These are phyloP conservation scores for Pterophyllum scalare DNA, from an alignment of 2,113 vertebrate species.

Conservation along the genomic window DNA sequence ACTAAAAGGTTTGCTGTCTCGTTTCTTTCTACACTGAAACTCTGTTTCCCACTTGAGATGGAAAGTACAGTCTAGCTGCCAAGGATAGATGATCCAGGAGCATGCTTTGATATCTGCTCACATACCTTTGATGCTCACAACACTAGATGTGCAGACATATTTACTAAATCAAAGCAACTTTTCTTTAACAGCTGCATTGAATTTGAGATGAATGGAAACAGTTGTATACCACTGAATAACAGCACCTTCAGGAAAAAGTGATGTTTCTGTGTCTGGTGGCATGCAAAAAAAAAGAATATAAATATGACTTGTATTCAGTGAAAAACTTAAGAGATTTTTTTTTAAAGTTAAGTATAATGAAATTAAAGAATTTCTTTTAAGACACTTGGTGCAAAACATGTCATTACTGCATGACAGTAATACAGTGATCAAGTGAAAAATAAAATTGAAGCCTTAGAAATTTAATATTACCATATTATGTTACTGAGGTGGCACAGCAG, in stretches of 20 bases:
- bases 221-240: constrained; percentile 59
- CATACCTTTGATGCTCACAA: constrained; percentile 73
- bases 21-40: constrained; percentile 59
- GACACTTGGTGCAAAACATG: background rate
- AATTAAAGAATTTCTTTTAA: background rate
- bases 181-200: constrained; percentile 73
- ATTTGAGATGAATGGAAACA: constrained; percentile 76
- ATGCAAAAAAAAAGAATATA: constrained; percentile 5
- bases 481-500: background rate
- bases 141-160: constrained; percentile 67
- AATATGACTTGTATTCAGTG: constrained; percentile 30
- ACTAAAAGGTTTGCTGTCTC: constrained; percentile 59
- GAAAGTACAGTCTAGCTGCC: constrained; percentile 68
- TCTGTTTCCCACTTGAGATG: constrained; percentile 56
- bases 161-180: constrained; percentile 76
- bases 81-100: constrained; percentile 65
- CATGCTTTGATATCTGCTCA: constrained; percentile 73
- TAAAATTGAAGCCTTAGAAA: background rate
- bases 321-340: background rate
- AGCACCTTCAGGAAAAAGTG: constrained; percentile 56
- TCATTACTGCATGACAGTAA: background rate
- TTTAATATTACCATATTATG: background rate
- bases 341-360: background rate
- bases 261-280: constrained; percentile 50
- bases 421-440: background rate